Conservation (phyloP, 2,797 vertebrate genomes). For the Myotis vivesi region DNA sequence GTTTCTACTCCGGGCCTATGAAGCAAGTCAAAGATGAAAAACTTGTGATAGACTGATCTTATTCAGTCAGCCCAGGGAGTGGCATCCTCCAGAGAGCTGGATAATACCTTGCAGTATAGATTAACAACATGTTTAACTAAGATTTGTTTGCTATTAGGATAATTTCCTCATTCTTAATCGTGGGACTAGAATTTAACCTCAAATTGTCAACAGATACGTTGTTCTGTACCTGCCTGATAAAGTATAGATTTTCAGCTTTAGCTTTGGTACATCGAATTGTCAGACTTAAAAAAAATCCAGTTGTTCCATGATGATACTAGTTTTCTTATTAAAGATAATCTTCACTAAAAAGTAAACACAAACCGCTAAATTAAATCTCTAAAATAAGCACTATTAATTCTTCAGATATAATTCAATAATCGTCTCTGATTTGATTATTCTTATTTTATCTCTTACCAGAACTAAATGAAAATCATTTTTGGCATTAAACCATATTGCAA, state of each 20-base stretch:
- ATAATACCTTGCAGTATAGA: conserved; percentile 78
- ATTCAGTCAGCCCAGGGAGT: conserved; percentile 74
- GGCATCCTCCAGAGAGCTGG: conserved; percentile 74
- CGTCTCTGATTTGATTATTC: conserved; percentile 44
- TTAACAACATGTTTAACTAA: conserved; percentile 82
- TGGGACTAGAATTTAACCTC: conserved; percentile 51
- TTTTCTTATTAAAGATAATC: conserved; percentile 45
- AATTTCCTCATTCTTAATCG: conserved; percentile 81
- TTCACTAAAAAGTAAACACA: background rate
- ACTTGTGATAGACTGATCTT: conserved; percentile 75
- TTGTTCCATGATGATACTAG: background rate
- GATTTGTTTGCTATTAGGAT: conserved; percentile 80
- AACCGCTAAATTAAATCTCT: conserved; percentile 19
- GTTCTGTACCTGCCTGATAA: conserved; percentile 58
- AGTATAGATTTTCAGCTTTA: conserved; percentile 57
- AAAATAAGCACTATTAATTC: conserved; percentile 36
- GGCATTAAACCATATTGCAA: background rate
- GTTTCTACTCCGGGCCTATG: conserved; percentile 69
- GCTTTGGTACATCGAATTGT: background rate
- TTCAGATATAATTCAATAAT: conserved; percentile 34
- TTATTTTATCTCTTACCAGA: conserved; percentile 40
- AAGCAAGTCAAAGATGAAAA: conserved; percentile 79
- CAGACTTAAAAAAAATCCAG: background rate
- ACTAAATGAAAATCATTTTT: conserved; percentile 25
- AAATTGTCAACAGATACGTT: conserved; percentile 69